phyloP scores from a whole-genome alignment of 2,797 vertebrate species.

The Peromyscus eremicus region DNA sequence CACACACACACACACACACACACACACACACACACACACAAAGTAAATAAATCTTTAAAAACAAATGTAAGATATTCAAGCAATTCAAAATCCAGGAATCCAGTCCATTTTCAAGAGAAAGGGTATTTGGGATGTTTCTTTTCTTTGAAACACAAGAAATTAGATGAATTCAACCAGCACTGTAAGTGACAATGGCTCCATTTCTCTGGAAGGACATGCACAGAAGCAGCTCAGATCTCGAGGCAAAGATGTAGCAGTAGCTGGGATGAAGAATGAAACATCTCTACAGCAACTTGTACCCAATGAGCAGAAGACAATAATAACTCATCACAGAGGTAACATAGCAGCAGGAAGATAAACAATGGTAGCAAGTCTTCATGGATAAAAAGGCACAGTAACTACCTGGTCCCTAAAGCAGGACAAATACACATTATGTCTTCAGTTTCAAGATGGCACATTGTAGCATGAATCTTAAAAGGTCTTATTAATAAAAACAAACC shows the following conservation, averaged over 20 bases:
- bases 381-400: neutral
- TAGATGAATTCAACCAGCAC: neutral
- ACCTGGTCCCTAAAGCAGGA: too few relatives aligned
- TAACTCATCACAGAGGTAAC: neutral
- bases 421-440: neutral
- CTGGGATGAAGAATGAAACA: neutral
- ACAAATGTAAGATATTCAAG: neutral
- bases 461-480: too few relatives aligned
- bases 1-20: neutral
- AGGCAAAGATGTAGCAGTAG: neutral
- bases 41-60: neutral
- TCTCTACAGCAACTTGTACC: neutral
- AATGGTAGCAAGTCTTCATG: neutral
- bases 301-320: neutral
- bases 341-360: neutral
- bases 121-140: neutral
- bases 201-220: neutral
- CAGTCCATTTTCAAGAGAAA: neutral
- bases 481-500: too few relatives aligned
- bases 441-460: neutral
- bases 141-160: neutral
- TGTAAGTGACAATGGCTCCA: neutral
- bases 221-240: neutral
- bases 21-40: too few relatives aligned
- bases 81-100: neutral